Evolutionary conservation across 2,797 vertebrate species (phyloP).

Genomic region (Erithacus rubecula): DNA sequence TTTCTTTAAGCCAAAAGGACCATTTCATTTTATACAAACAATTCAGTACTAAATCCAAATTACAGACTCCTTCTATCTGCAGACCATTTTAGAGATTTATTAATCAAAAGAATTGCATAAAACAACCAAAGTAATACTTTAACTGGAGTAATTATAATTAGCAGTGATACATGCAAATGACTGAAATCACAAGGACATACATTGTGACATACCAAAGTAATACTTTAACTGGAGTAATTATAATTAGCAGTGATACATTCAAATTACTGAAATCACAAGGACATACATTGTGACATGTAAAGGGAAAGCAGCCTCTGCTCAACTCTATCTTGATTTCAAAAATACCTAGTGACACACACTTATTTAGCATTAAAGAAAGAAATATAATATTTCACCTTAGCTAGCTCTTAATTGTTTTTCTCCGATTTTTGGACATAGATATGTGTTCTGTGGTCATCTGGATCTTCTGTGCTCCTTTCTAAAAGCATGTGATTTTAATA

Average conservation of each 20-base stretch:
- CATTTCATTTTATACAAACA: constrained; percentile 4
- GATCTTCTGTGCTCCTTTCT: background rate
- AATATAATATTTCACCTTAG: background rate
- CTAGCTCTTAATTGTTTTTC: background rate
- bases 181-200: background rate
- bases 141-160: background rate
- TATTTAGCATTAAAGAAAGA: background rate
- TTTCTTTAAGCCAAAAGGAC: background rate
- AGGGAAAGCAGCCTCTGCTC: background rate
- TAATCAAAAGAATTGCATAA: background rate
- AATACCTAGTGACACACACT: background rate
- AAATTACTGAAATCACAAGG: constrained; percentile 4
- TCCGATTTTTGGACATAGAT: background rate
- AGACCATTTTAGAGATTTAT: background rate
- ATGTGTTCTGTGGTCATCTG: background rate
- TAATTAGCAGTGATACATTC: background rate
- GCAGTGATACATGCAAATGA: background rate
- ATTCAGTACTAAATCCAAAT: background rate
- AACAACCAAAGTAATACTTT: background rate
- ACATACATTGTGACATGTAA: constrained; percentile 11
- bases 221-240: background rate
- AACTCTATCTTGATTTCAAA: constrained; percentile 18
- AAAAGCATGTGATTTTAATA: background rate
- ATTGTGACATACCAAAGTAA: background rate
- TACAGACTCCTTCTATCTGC: background rate